Conservation (phyloP, 2,888 invertebrate species). For the Amiota minor region DNA sequence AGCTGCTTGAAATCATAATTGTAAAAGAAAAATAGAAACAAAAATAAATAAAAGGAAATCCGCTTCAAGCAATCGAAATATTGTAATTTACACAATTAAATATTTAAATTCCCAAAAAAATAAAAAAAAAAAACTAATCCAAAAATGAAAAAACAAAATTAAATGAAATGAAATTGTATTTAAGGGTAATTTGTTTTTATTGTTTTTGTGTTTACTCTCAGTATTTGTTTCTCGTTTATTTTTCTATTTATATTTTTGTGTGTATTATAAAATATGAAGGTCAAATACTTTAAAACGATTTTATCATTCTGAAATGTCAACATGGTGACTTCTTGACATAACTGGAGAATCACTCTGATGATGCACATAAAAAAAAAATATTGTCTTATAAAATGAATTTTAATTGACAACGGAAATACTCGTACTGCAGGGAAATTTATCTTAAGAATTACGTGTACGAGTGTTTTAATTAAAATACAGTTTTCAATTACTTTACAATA, state of each 20-base stretch:
- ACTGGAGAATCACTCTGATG: no score
- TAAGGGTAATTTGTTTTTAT: neutral
- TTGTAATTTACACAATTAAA: constrained; percentile 5
- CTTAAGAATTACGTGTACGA: no score
- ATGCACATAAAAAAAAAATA: no score
- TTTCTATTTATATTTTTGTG: neutral
- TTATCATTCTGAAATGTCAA: neutral
- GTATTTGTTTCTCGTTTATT: constrained; percentile 3
- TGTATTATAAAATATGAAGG: constrained; percentile 11
- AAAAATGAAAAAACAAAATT: no score
- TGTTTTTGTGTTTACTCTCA: neutral
- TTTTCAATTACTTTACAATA: no score
- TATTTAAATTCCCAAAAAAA: constrained; percentile 23
- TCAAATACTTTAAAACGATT: constrained; percentile 20
- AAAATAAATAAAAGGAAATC: neutral
- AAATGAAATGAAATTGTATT: neutral
- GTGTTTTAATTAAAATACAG: no score
- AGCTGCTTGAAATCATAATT: constrained; percentile 11
- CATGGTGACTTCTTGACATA: no score
- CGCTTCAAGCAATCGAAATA: neutral
- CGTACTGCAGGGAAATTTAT: neutral
- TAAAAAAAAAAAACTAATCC: no score
- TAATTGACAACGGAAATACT: constrained; percentile 15
- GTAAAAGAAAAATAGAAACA: neutral
- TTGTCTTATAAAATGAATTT: neutral